Evolutionary conservation across 2,888 invertebrate species (phyloP), one percentile per base, ranked within the genome.

Genomic region (Scelioninae gen. 1): DNA sequence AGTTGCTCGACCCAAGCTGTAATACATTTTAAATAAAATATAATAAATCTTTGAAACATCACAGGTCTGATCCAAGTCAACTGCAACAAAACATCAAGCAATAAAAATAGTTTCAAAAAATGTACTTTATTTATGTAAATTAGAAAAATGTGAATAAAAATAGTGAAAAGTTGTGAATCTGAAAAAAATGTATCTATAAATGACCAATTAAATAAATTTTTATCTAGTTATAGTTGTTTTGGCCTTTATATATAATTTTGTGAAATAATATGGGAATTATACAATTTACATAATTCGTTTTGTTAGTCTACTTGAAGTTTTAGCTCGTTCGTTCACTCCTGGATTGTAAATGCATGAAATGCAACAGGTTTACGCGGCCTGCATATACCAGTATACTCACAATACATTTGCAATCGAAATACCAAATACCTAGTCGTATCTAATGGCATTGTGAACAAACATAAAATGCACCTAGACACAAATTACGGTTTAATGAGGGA

Each of bases 311-410:
- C 2, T 23, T 23, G 4, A 23, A 23, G 66, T 58, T 76, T 55
- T 68, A 62, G 56, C 58, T 68, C 69, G 83, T 84, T 81, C 83
- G 68, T 77, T 84, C 77, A 72, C 81, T 72, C 55, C 49, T 47
- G 77, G 56, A 84, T 84, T 84, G 74, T 78, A 76, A 84, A 84
- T 84, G 80, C 79, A 80, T 63, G 75, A 79, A 72, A 78, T 81
- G 84, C 78, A 80, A 80, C 84, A 84, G 81, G 84, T 84, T 84
- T 81, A 84, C 80, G 80, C 58, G 68, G 74, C 75, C 58, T 69
- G 83, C 72, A 81, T 81, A 62, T 66, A 66, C 49, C 68, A 60
- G 53, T 29, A 49, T 8, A 31, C 62, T 51, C 45, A 43, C 32
- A 15, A 49, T 10, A 58, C 53, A 76, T 82, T 63, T 77, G 45